Evolutionary conservation across 1,140 invertebrate species (phyloP), one percentile per base, ranked within the genome.

Genomic region (Galleria mellonella): DNA sequence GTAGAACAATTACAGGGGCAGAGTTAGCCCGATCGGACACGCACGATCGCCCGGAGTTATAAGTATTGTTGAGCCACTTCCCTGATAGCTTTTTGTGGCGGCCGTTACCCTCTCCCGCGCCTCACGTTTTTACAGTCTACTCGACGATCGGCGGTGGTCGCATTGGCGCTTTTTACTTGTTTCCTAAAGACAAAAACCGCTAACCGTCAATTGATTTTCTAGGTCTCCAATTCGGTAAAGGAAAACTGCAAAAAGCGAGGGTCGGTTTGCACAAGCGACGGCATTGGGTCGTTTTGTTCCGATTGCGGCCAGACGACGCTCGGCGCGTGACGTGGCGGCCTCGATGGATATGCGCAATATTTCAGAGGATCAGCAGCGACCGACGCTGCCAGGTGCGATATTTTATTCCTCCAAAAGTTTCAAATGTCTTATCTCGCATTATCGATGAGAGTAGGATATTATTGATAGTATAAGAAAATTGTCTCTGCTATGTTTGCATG

Each of bases 181-280:
- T 37, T 15, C 35, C n/a, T 13, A 17, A 17, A 10, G 2, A 13
- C 15, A 37, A 37, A 37, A 37, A 37, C 9, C 15, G 35, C 17
- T n/a, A 23, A 23, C 6, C 17, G 6, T 23, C 17, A 23, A 37
- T 37, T 15, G 35, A 17, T 37, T n/a, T n/a, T n/a, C n/a, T 9
- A 17, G 14, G 35, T 15, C 35, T 37, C 14, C 6, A 15, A 15
- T 37, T 23, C 17, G 6, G 17, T 6, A 23, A 23, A 23, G 35
- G 35, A 37, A 37, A 37, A 14, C 32, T 14, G 35, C 35, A 37
- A 37, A 37, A 37, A 37, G 17, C 35, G 15, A 37, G 35, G 35
- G 35, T 37, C 35, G 14, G n/a, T 31, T 35, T 35, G 14, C 35
- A 37, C 35, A 37, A 37, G 8, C 17, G 17, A 9, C 32, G 32